These are phyloP conservation scores for Umimayanthus kanabou DNA, from an alignment of 92 coral and sea anemone species.

Conservation along the genomic window DNA sequence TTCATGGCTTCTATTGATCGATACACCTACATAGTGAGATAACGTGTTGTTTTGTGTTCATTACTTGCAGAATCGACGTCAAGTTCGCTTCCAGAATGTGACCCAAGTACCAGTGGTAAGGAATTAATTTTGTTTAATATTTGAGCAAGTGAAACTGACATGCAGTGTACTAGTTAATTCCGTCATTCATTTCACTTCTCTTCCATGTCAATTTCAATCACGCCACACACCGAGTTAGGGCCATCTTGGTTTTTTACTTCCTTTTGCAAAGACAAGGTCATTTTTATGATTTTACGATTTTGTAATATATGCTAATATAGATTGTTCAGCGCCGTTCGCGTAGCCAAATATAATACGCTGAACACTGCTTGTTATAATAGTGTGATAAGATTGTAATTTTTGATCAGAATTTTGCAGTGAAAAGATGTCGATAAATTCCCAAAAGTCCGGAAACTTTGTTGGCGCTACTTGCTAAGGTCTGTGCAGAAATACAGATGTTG, in stretches of 20 bases:
- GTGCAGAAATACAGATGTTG: not conserved
- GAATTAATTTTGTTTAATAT: not conserved
- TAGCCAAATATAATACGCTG: not conserved
- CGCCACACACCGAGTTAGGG: not conserved
- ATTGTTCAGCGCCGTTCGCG: not conserved
- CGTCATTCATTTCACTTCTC: not conserved
- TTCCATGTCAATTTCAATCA: slow-evolving; percentile 23
- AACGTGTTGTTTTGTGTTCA: not conserved
- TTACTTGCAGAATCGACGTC: slow-evolving; percentile 43
- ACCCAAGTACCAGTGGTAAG: slow-evolving; percentile 24
- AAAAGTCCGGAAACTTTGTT: not conserved
- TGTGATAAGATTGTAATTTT: not conserved
- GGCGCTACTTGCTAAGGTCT: not conserved
- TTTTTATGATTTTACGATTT: not conserved
- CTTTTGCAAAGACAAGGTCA: slow-evolving; percentile 12
- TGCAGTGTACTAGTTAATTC: not conserved
- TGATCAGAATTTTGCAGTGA: not conserved
- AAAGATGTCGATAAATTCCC: not conserved
- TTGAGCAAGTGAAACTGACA: not conserved
- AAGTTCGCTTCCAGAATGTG: slow-evolving; percentile 35
- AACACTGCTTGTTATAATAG: not conserved
- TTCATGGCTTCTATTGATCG: not conserved
- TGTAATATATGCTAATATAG: not conserved
- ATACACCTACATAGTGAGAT: not conserved
- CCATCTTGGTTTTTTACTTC: not conserved